Evolutionary conservation across 1,140 invertebrate species (phyloP).

Genomic region (Drosophila triauraria): DNA sequence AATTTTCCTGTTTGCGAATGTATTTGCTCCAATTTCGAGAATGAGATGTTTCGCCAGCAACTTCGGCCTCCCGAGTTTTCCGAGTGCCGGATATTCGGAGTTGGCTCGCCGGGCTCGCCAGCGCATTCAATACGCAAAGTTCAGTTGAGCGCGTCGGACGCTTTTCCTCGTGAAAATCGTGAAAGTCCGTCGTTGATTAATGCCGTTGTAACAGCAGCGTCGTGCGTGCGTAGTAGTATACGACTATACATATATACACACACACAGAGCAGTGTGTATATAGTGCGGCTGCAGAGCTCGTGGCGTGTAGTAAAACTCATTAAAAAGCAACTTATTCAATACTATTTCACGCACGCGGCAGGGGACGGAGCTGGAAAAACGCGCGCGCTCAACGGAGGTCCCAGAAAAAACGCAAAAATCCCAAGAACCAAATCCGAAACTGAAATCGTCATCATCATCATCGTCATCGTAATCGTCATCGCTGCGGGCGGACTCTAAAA

Average conservation of each 20-base stretch:
- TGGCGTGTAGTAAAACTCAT: slow-evolving; percentile 81
- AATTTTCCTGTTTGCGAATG: slow-evolving; percentile 43
- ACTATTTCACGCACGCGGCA: slow-evolving; percentile 67
- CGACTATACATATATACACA: slow-evolving; percentile 35
- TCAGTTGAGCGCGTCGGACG: slow-evolving; percentile 83
- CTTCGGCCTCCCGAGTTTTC: slow-evolving; percentile 48
- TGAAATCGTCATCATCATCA: slow-evolving; percentile 27
- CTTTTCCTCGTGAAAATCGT: slow-evolving; percentile 46
- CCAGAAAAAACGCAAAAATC: slow-evolving; percentile 11
- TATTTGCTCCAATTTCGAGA: slow-evolving; percentile 74
- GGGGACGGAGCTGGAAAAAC: slow-evolving; percentile 31
- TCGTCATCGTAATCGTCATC: slow-evolving; percentile 18
- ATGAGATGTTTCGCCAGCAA: slow-evolving; percentile 20
- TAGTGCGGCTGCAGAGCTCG: slow-evolving; percentile 58
- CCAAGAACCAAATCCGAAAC: slow-evolving; percentile 13
- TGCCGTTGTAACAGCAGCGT: slow-evolving; percentile 38
- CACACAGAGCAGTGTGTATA: slow-evolving; percentile 13
- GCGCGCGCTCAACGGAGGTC: slow-evolving; percentile 65
- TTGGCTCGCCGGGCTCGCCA: slow-evolving; percentile 40
- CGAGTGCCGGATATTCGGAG: slow-evolving; percentile 37
- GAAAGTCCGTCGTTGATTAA: slow-evolving; percentile 39
- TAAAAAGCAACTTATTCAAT: slow-evolving; percentile 80
- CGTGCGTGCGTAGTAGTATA: slow-evolving; percentile 76
- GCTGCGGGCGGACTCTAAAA: slow-evolving; percentile 52
- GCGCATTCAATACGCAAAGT: slow-evolving; percentile 80